phyloP scores from a whole-genome alignment of 2,888 invertebrate species.

The Unio pictorum region DNA sequence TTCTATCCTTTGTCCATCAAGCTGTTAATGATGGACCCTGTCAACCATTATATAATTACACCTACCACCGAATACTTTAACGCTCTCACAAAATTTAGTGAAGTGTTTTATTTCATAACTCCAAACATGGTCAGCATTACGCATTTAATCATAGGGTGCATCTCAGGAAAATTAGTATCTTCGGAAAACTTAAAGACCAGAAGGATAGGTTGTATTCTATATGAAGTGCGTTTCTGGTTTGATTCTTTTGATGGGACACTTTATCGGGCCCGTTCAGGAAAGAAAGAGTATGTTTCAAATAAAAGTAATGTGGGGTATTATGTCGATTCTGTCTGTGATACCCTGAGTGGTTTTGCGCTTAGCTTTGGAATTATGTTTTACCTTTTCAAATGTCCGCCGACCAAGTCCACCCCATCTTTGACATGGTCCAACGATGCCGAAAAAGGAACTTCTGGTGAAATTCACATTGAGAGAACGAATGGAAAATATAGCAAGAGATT shows the following conservation, averaged over 20 bases:
- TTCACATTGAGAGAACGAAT: conserved; percentile 16
- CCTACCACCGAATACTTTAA: conserved; percentile 85
- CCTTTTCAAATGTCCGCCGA: conserved; percentile 42
- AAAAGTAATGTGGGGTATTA: conserved; percentile 87
- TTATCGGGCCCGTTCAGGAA: conserved; percentile 78
- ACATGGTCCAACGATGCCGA: conserved; percentile 29
- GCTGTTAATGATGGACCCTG: conserved; percentile 85
- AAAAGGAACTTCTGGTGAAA: conserved; percentile 6
- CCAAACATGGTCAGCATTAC: conserved; percentile 88
- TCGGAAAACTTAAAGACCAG: conserved; percentile 82
- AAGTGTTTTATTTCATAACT: conserved; percentile 76
- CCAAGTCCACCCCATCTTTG: conserved; percentile 19
- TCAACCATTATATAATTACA: conserved; percentile 87
- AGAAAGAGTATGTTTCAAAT: conserved; percentile 40
- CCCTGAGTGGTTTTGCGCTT: conserved; percentile 75
- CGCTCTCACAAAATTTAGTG: conserved; percentile 77
- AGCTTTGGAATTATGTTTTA: conserved; percentile 72
- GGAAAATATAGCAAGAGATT: conserved; percentile 44
- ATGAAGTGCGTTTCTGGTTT: conserved; percentile 85
- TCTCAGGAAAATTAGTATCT: conserved; percentile 83
- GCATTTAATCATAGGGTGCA: conserved; percentile 83
- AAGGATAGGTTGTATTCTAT: conserved; percentile 83
- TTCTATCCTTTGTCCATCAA: conserved; percentile 81
- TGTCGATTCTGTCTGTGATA: conserved; percentile 87
- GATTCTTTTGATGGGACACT: conserved; percentile 91